Evolutionary conservation across 2,113 vertebrate genomes (phyloP).

Genomic region (Myocastor coypus): DNA sequence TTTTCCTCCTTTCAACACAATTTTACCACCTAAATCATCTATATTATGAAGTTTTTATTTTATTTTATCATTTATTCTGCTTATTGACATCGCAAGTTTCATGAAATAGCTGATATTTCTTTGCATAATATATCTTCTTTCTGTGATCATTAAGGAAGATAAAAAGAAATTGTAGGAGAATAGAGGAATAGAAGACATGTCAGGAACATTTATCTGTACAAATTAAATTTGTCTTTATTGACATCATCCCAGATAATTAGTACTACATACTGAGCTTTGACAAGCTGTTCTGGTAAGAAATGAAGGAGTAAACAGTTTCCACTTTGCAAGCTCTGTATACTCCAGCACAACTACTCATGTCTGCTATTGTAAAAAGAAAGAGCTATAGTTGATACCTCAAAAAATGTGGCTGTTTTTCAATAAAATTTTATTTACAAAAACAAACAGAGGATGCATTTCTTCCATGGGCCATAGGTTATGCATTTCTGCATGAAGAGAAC

Average conservation of each 20-base stretch:
- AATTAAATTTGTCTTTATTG: background rate
- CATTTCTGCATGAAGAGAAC: background rate
- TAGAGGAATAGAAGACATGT: background rate
- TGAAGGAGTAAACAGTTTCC: background rate
- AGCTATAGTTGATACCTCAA: background rate
- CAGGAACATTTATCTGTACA: background rate
- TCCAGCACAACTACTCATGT: background rate
- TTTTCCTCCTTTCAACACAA: background rate
- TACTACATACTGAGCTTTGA: background rate
- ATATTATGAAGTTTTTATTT: background rate
- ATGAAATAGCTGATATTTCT: background rate
- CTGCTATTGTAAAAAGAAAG: background rate
- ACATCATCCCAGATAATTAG: background rate
- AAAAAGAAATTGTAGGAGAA: background rate
- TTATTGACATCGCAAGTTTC: background rate
- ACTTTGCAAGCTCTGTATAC: background rate
- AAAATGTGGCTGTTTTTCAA: background rate
- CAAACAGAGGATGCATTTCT: background rate
- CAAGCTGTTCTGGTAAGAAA: background rate
- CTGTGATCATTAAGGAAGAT: background rate
- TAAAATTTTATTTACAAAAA: background rate
- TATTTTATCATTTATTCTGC: background rate
- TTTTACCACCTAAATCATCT: background rate
- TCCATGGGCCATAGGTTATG: background rate
- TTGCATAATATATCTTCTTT: background rate